Base-by-base conservation (phyloP, 2,888 invertebrate genomes). In the Drosophila planitibia region DNA sequence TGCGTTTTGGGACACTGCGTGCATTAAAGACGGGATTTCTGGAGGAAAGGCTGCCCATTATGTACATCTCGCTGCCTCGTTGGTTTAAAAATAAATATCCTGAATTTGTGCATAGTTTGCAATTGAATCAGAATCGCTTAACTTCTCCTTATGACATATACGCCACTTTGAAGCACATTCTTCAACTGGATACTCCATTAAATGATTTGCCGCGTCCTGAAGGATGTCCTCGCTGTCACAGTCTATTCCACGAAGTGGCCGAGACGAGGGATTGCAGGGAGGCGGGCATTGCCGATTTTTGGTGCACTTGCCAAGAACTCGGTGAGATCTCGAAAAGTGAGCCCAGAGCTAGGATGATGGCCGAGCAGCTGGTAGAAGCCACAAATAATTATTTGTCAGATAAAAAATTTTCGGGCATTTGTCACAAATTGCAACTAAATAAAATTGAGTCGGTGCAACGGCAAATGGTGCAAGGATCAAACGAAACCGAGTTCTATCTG, bases 31-130 rank as follows among this genome's bases (percentile, higher is more conserved):
- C 95, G 57, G 96, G 97, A 0, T 97, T 96, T 94, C 95, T 96
- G 75, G 97, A 97, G 87, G 96, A 97, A 85, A 95, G 97, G 10
- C 89, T 97, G 83, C 97, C 97, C 0, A 95, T 96, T 84, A 93
- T 97, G 47, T 96, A 96, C 82, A 93, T 97, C 19, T 96, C 95
- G 93, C 73, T 96, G 22, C 97, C 97, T 0, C 91, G 94, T 32
- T 94, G 94, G 94, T 96, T 96, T 80, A 94, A 94, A 62, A 92
- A 92, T 9, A 93, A 93, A 63, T 93, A 95, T 82, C 94, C 95
- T 0, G 88, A 93, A 0, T 94, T 95, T 76, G 94, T 94, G 12
- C 91, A 93, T n/a, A 94, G 95, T 54, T 90, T 97, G 39, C 90
- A 93, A 59, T 83, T 93, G 0, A 97, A 97, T 91, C 94, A 94